A percentile compares a stretch with the other conserved stretches of the same genome.
These are phyloP conservation scores for Leucania comma DNA, from an alignment of 2,888 invertebrate species.

Conservation along the genomic window DNA sequence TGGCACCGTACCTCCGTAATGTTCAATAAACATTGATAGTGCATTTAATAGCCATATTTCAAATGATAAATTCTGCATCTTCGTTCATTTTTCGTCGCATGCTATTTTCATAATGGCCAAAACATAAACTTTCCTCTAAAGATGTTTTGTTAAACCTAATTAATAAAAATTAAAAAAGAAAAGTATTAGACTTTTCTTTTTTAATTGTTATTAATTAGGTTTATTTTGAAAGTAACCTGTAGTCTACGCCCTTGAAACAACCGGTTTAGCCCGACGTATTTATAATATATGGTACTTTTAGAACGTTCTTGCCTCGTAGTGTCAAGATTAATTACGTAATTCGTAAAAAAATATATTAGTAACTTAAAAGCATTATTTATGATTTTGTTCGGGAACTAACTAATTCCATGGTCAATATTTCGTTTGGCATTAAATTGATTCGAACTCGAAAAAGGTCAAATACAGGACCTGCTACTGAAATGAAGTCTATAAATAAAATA, in stretches of 20 bases:
- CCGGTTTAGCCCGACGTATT: constrained; percentile 16
- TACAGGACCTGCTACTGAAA: constrained; percentile 2
- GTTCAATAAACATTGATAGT: background rate
- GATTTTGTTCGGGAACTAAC: background rate
- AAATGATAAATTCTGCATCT: background rate
- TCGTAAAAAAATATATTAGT: background rate
- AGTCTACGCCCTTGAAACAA: constrained; percentile 26
- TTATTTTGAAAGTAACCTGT: background rate
- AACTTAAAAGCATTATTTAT: background rate
- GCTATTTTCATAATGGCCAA: no score
- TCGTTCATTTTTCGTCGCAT: background rate
- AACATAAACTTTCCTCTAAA: no score
- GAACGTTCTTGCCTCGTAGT: background rate
- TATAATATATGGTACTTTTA: background rate
- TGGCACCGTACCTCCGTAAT: background rate
- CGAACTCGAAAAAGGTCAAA: constrained; percentile 31
- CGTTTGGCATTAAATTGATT: constrained; percentile 25
- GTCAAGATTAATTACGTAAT: background rate
- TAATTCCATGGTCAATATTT: constrained; percentile 29
- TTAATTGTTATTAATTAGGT: background rate
- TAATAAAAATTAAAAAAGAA: no score
- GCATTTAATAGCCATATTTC: constrained; percentile 5
- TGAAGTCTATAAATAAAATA: constrained; percentile 23
- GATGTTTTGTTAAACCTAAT: no score
- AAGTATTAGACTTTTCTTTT: no score